Percentiles rank a stretch among this genome's conserved stretches.
Evolutionary conservation across 2,113 vertebrate genomes (phyloP).

Genomic region (Laticauda laticaudata): DNA sequence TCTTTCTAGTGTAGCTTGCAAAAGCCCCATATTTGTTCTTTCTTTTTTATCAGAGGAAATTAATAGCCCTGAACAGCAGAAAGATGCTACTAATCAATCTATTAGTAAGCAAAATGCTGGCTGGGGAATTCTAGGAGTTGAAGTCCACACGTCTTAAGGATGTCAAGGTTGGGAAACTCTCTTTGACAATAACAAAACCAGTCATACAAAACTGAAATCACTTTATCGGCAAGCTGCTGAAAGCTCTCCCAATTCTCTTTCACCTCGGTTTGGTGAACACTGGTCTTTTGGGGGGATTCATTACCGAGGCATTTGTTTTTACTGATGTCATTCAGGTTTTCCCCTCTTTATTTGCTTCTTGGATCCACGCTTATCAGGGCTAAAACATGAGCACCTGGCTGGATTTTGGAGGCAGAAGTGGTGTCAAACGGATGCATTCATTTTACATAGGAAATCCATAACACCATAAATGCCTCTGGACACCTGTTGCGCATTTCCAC

Average conservation of each 20-base stretch:
- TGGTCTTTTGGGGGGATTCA: not conserved
- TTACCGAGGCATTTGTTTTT: conserved; percentile 10
- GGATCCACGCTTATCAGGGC: conserved; percentile 2
- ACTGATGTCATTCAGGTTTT: not conserved
- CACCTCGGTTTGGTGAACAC: not conserved
- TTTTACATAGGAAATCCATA: not conserved
- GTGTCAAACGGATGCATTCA: not conserved
- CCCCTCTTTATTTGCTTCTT: not conserved
- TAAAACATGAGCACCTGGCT: not conserved
- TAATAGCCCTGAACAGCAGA: not conserved
- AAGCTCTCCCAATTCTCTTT: not conserved
- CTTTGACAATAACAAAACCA: not conserved
- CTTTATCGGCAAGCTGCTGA: not conserved
- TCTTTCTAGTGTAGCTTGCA: not conserved
- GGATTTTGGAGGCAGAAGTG: not conserved
- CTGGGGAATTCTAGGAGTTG: too few relatives aligned
- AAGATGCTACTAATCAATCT: not conserved
- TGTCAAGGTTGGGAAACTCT: too few relatives aligned
- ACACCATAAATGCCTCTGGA: not conserved
- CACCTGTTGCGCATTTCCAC: not conserved
- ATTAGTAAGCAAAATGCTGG: not conserved
- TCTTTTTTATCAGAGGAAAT: not conserved
- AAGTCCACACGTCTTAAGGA: too few relatives aligned
- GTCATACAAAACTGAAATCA: not conserved
- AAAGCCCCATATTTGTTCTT: not conserved